Conservation (phyloP, 2,113 vertebrate genomes). For the Alectura lathami region DNA sequence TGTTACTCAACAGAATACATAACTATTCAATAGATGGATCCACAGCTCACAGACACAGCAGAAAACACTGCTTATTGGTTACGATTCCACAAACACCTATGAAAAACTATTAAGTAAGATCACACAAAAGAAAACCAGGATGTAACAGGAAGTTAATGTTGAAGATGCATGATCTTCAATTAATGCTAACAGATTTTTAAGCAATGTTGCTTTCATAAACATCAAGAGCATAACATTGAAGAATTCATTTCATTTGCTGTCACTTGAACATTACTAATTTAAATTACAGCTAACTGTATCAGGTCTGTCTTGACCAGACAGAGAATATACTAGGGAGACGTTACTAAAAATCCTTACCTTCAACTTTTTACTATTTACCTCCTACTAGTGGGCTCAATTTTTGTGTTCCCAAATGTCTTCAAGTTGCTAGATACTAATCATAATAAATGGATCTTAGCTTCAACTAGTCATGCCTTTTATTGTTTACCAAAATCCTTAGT, state of each 20-base stretch:
- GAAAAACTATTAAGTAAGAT: neutral
- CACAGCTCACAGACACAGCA: neutral
- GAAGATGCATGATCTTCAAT: slow-evolving; percentile 14
- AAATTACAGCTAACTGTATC: slow-evolving; percentile 45
- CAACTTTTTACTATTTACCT: neutral
- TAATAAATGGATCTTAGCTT: neutral
- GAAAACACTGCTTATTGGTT: neutral
- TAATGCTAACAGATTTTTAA: slow-evolving; percentile 50
- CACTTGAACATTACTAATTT: slow-evolving; percentile 6
- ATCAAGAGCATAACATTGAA: slow-evolving; percentile 53
- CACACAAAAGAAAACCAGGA: neutral
- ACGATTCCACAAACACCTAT: neutral
- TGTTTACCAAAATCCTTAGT: neutral
- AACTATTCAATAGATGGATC: neutral
- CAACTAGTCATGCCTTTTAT: neutral
- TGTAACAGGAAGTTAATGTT: slow-evolving; percentile 23
- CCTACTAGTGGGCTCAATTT: accelerated
- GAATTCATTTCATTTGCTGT: slow-evolving; percentile 60
- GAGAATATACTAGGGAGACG: accelerated
- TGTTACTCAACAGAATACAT: neutral
- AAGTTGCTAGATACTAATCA: neutral
- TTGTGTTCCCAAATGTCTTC: neutral
- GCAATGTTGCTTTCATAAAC: slow-evolving; percentile 29
- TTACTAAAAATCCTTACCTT: neutral
- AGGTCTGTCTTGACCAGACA: slow-evolving; percentile 5